Base-by-base conservation (phyloP, 2,888 invertebrate species). In the Tuberolachnus salignus region DNA sequence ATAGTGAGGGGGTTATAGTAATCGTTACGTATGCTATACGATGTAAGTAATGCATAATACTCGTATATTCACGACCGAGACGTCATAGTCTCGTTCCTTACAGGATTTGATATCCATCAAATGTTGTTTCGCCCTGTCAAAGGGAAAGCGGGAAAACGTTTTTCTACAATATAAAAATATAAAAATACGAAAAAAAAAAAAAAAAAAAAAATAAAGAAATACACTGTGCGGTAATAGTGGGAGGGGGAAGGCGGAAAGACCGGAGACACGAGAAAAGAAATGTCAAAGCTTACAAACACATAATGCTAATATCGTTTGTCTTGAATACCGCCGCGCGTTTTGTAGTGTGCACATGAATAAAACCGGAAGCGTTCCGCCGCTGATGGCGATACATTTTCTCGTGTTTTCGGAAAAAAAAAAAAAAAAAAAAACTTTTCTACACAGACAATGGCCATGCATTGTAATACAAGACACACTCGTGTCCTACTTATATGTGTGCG, bases 41-140 rank as follows among this genome's bases (percentile, higher is more conserved):
- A 34, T 34, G 34, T 34, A 34, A 34, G 67, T 69, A 78, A 69
- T 67, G 46, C 78, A 26, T 51, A 34, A 34, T 34, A 61, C 42
- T 44, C 46, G 59, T 59, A 26, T 46, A 59, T 69, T 51, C 21
- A 53, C 63, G 51, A 73, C 19, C 66, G n/a, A 69, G 66, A 78
- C 67, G 78, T 78, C 78, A 78, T 78, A 59, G 69, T 78, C 78
- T 69, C 69, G 67, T 78, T 78, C 13, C 23, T 10, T 78, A 69
- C 78, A 78, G 78, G 78, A 78, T 78, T 78, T 78, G 78, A 78
- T 78, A 78, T 78, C 69, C 78, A 78, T 78, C 78, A 78, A 78
- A 78, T 69, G 78, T 78, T 69, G 78, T 78, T 78, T 51, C 59
- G 59, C 34, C 59, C 42, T 78, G 78, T 78, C 78, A 78, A 78